These are phyloP conservation scores for Bombus waltoni DNA, from an alignment of 1,140 invertebrate genomes.

Conservation along the genomic window DNA sequence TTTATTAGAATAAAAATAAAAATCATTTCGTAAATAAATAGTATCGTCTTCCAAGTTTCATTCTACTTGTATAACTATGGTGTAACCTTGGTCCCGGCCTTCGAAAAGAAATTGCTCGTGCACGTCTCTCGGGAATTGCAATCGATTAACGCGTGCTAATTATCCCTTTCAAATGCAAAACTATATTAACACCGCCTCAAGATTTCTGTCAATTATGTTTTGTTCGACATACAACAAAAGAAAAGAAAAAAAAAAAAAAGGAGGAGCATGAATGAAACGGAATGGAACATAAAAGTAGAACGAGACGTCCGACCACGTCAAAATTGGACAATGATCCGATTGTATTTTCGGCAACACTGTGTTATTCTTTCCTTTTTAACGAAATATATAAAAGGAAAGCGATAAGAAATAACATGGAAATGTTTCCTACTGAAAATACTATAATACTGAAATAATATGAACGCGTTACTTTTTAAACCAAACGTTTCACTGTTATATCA, in stretches of 20 bases:
- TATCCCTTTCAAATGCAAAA: constrained; percentile 44
- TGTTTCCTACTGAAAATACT: neutral
- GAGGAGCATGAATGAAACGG: neutral
- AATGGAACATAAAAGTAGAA: neutral
- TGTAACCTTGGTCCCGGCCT: constrained; percentile 15
- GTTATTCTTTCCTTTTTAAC: neutral
- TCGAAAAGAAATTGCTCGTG: constrained; percentile 38
- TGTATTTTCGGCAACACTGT: neutral
- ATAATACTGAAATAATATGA: neutral
- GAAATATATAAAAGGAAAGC: neutral
- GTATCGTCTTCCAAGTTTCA: neutral
- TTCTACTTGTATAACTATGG: neutral
- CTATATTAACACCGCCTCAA: neutral
- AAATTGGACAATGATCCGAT: neutral
- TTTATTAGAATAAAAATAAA: neutral
- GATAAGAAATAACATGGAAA: neutral
- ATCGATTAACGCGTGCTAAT: constrained; percentile 45
- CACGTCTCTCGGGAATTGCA: constrained; percentile 32
- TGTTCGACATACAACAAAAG: neutral
- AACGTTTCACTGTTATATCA: neutral
- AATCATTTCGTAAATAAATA: neutral
- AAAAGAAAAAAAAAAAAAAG: neutral
- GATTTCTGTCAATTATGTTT: constrained; percentile 14
- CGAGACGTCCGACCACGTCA: neutral
- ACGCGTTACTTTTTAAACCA: neutral